phyloP scores from a whole-genome alignment of 2,797 vertebrate genomes.

The Crax fasciolata region DNA sequence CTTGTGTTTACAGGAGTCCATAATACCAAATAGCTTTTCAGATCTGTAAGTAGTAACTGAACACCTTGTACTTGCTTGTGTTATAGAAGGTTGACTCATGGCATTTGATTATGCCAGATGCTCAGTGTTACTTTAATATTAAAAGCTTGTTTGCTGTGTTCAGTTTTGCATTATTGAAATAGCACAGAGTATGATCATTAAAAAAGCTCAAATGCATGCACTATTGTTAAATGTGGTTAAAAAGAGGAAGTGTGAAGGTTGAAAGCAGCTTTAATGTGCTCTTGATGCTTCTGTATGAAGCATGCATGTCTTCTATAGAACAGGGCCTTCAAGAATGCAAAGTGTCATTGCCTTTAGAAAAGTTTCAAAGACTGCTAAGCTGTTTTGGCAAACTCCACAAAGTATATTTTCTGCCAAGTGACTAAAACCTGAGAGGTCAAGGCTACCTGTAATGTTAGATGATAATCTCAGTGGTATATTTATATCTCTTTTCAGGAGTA shows the following conservation, averaged over 20 bases:
- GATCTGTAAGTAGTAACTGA: neutral
- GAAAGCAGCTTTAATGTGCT: neutral
- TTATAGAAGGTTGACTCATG: neutral
- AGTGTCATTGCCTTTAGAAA: neutral
- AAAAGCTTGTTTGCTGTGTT: neutral
- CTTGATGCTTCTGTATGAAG: neutral
- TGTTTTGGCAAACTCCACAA: neutral
- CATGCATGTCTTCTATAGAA: neutral
- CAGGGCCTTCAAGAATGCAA: neutral
- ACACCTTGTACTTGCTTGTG: neutral
- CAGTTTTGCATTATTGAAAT: constrained; percentile 7
- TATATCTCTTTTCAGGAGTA: neutral
- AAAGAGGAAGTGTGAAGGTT: neutral
- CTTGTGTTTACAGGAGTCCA: neutral
- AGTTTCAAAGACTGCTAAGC: neutral
- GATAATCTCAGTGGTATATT: neutral
- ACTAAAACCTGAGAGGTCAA: neutral
- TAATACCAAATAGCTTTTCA: neutral
- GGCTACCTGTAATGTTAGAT: neutral
- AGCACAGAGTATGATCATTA: neutral
- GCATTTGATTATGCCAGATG: neutral
- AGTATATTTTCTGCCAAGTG: neutral
- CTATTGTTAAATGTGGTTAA: neutral
- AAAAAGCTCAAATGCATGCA: neutral
- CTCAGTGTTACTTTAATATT: constrained; percentile 21